A percentile compares a stretch with the other conserved stretches of the same genome.
Evolutionary conservation across 2,888 invertebrate species (phyloP).

Genomic region (Drosophila gaucha): DNA sequence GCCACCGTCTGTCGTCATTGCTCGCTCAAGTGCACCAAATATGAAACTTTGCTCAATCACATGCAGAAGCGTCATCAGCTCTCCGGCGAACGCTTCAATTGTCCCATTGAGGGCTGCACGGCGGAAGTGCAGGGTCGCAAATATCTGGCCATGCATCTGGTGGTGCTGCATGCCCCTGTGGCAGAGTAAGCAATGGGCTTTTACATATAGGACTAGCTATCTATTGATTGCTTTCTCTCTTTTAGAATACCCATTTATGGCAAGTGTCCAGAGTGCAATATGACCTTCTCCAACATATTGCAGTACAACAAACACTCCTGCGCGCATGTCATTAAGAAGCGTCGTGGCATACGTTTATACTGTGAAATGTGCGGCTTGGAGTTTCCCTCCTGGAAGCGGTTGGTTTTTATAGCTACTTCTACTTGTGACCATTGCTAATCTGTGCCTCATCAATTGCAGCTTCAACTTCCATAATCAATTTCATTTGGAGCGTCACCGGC

Average conservation of each 20-base stretch:
- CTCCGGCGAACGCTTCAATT: slow-evolving; percentile 52
- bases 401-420: background rate
- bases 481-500: slow-evolving; percentile 80
- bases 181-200: slow-evolving; percentile 54
- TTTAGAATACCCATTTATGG: slow-evolving; percentile 65
- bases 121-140: slow-evolving; percentile 48
- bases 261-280: slow-evolving; percentile 78
- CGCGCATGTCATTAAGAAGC: slow-evolving; percentile 68
- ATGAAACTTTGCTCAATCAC: slow-evolving; percentile 62
- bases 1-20: slow-evolving; percentile 68
- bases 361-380: slow-evolving; percentile 75
- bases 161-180: slow-evolving; percentile 77
- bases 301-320: slow-evolving; percentile 83
- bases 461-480: slow-evolving; percentile 83
- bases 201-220: rapidly evolving
- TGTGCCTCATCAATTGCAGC: slow-evolving; percentile 43
- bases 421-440: background rate
- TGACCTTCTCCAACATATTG: slow-evolving; percentile 77
- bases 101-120: slow-evolving; percentile 65
- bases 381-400: slow-evolving; percentile 83
- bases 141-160: slow-evolving; percentile 77
- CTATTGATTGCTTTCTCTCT: background rate
- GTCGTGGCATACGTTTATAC: slow-evolving; percentile 62
- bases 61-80: slow-evolving; percentile 46
- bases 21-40: slow-evolving; percentile 47